Base-by-base conservation (phyloP, 2,888 invertebrate species). In the Ypsolopha scabrella region DNA sequence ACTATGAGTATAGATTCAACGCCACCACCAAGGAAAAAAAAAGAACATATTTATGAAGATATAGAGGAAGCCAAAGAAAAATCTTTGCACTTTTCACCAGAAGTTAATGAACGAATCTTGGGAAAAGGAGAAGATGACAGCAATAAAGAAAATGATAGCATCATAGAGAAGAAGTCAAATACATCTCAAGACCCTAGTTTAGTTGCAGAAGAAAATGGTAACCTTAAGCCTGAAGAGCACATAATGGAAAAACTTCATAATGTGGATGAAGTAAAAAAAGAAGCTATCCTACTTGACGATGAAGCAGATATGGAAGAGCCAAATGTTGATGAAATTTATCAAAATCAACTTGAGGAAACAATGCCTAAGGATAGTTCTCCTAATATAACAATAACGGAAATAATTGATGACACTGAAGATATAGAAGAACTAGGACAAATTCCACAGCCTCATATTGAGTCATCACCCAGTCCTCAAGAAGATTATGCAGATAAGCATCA, bases 1-100 rank as follows among this genome's bases (percentile, higher is more conserved):
- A 79, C 77, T 7, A 70, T 83, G 69, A 65, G 70, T 56, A 55
- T 73, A 34, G 87, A 87, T 39, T 13, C 51, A n/a, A 77, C 80
- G n/a, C 79, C 85, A 48, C 72, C 78, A 2, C 77, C 81, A 6
- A 79, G 87, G 53, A 80, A 87, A 62, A 87, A 86, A 56, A 88
- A 88, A 59, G 90, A 90, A 56, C 90, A 90, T 63, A 88, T 90
- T 54, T 90, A 90, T 57, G 90, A 90, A 73, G 90, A 90, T 55
- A 90, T 90, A 57, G 89, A 87, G 55, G 80, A 82, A 58, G 70
- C 75, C 9, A 76, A 76, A 1, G 80, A 80, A 54, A 88, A 87
- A 60, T 73, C 71, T 51, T 69, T 87, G n/a, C 82, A 88, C 54
- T 88, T 88, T 61, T 80, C 85, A 6, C 70, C 80, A 41, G 77